phyloP scores from a whole-genome alignment of 2,797 vertebrate genomes.

The Hypotaenidia philippensis region DNA sequence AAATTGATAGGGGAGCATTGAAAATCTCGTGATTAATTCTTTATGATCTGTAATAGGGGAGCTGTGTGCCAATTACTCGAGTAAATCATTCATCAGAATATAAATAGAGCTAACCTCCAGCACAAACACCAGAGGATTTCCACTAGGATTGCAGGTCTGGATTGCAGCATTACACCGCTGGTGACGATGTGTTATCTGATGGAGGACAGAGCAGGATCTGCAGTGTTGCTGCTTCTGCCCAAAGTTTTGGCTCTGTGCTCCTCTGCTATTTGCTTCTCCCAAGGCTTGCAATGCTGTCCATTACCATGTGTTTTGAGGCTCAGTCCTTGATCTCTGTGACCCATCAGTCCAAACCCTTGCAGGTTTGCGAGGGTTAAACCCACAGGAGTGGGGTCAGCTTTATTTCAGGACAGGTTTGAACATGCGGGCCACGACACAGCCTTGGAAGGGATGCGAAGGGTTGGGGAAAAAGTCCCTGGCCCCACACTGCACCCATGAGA shows the following conservation, averaged over 20 bases:
- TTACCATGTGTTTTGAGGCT: background rate
- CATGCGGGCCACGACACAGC: accelerated
- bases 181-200: background rate
- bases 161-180: constrained; percentile 12
- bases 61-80: constrained; percentile 68
- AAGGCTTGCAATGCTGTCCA: background rate
- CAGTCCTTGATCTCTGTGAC: background rate
- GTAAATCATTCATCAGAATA: constrained; percentile 77
- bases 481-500: accelerated
- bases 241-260: background rate
- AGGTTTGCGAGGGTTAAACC: background rate
- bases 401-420: background rate
- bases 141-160: constrained; percentile 38
- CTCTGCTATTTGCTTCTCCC: background rate
- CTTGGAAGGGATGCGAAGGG: background rate
- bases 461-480: background rate
- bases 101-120: constrained; percentile 73
- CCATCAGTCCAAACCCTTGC: background rate
- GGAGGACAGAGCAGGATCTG: background rate
- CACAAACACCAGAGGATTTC: constrained; percentile 67
- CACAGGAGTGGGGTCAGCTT: background rate
- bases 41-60: constrained; percentile 73
- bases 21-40: constrained; percentile 74
- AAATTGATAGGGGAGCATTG: constrained; percentile 71
- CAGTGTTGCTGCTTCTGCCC: background rate